A percentile compares a stretch with the other conserved stretches of the same genome.
Conservation (phyloP, 1,140 invertebrate species). For the Temnothorax curvispinosus region DNA sequence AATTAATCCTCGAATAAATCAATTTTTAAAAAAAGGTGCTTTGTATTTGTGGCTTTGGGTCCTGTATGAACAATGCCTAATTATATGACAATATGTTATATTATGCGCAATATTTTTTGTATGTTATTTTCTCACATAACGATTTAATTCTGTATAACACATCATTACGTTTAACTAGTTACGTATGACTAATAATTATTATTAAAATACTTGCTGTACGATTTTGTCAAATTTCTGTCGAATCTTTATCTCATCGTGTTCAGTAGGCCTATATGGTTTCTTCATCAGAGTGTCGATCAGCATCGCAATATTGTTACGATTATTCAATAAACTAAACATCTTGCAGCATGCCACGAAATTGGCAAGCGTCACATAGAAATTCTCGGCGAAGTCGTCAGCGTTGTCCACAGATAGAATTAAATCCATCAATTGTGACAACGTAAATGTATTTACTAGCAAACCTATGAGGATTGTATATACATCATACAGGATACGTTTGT, state of each 20-base stretch:
- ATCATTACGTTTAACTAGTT: not conserved
- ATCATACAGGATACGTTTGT: slow-evolving; percentile 10
- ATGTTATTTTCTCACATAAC: not conserved
- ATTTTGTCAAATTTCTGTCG: slow-evolving; percentile 54
- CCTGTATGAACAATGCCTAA: not conserved
- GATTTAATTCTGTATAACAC: not conserved
- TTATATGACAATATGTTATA: not conserved
- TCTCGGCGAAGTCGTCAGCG: slow-evolving; percentile 48
- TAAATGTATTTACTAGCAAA: slow-evolving; percentile 44
- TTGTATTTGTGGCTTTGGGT: not conserved
- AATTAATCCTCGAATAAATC: not conserved
- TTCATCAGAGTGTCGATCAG: slow-evolving; percentile 38
- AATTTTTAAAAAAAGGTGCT: not conserved
- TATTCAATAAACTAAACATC: slow-evolving; percentile 46
- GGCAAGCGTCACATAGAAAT: slow-evolving; percentile 59
- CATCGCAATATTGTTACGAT: slow-evolving; percentile 8
- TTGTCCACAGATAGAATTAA: slow-evolving; percentile 38
- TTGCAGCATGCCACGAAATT: slow-evolving; percentile 49
- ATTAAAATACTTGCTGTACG: slow-evolving; percentile 47
- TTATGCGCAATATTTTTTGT: not conserved
- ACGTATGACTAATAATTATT: not conserved
- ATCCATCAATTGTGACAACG: slow-evolving; percentile 53
- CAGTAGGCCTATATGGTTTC: slow-evolving; percentile 48
- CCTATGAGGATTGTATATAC: slow-evolving; percentile 22
- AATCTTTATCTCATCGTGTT: slow-evolving; percentile 64